These are phyloP conservation scores for Bradypodion pumilum DNA, from an alignment of 2,797 vertebrate genomes.

Conservation along the genomic window DNA sequence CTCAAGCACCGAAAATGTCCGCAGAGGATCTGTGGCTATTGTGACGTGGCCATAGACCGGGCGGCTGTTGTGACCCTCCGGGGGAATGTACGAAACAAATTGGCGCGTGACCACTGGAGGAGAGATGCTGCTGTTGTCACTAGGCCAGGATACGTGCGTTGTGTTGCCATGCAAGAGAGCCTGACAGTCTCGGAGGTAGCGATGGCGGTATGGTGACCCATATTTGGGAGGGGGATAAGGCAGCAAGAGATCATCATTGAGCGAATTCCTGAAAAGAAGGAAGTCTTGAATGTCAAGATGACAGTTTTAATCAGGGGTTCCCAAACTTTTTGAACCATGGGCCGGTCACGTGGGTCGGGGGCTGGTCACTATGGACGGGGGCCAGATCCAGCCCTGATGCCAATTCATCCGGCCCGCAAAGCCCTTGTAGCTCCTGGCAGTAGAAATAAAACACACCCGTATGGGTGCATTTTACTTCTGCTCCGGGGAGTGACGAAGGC, in stretches of 20 bases:
- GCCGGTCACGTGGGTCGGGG: no score
- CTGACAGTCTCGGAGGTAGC: slow-evolving; percentile 83
- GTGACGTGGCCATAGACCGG: slow-evolving; percentile 84
- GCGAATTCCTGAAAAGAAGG: slow-evolving; percentile 72
- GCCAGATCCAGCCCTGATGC: no score
- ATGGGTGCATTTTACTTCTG: no score
- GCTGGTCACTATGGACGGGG: no score
- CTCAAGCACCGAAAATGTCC: slow-evolving; percentile 87
- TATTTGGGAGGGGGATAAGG: slow-evolving; percentile 77
- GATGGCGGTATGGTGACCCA: slow-evolving; percentile 78
- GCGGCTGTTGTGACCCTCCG: neutral
- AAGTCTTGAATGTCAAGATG: neutral
- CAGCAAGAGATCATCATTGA: slow-evolving; percentile 77
- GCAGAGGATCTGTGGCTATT: slow-evolving; percentile 79
- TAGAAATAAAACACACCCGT: no score
- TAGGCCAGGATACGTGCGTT: slow-evolving; percentile 82
- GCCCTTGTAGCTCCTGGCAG: no score
- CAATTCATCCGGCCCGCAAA: no score
- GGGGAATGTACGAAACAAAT: slow-evolving; percentile 78
- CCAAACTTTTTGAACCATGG: no score
- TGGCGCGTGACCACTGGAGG: slow-evolving; percentile 69
- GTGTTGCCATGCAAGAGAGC: slow-evolving; percentile 71
- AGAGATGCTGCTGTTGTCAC: slow-evolving; percentile 11
- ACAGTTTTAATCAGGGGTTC: neutral
- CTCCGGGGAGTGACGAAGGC: no score